phyloP scores from a whole-genome alignment of 2,797 vertebrate genomes.

The Spondyliosoma cantharus region DNA sequence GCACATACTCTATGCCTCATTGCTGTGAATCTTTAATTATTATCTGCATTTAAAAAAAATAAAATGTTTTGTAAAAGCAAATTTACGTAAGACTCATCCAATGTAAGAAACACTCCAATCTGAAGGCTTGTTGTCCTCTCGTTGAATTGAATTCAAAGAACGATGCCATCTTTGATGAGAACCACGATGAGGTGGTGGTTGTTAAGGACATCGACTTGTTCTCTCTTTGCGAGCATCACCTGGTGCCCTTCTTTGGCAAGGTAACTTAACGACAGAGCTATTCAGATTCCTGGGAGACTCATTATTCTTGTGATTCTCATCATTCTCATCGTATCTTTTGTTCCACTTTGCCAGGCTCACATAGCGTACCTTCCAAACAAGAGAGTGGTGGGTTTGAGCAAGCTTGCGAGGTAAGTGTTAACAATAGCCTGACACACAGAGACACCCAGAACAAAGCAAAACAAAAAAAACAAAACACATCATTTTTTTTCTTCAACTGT shows the following conservation, averaged over 20 bases:
- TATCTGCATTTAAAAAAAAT: too few relatives aligned
- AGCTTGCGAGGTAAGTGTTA: constrained; percentile 77
- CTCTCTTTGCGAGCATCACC: constrained; percentile 18
- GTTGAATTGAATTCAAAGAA: neutral
- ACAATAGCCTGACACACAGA: neutral
- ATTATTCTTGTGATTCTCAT: too few relatives aligned
- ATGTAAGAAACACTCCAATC: neutral
- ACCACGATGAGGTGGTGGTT: neutral
- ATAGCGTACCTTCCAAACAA: constrained; percentile 81
- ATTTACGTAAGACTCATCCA: neutral
- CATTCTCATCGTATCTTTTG: neutral
- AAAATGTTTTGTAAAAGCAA: neutral
- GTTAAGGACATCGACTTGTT: constrained; percentile 19
- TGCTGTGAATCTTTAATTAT: neutral
- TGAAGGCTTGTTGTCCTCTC: neutral
- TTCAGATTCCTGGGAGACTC: neutral
- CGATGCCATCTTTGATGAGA: constrained; percentile 17
- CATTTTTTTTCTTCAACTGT: neutral
- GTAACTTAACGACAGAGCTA: neutral
- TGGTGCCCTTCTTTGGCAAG: constrained; percentile 17
- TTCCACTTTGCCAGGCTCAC: constrained; percentile 68
- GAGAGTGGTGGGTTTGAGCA: constrained; percentile 78
- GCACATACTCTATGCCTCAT: neutral
- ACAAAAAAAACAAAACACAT: neutral
- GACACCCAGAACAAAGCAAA: neutral